Evolutionary conservation across 2,113 vertebrate genomes (phyloP).

Genomic region (Strix uralensis): DNA sequence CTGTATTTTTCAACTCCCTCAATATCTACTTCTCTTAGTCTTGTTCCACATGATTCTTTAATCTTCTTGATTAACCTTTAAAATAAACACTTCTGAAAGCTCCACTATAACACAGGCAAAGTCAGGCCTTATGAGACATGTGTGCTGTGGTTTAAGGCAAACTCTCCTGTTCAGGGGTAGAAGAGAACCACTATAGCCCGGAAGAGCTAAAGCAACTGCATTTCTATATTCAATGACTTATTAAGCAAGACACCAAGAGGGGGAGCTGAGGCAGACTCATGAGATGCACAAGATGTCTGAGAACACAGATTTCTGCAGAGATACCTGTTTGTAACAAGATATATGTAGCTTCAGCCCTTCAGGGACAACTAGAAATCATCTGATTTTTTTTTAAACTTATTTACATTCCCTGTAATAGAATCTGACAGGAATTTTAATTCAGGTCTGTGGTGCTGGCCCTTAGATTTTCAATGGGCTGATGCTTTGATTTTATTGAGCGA

Average conservation of each 20-base stretch:
- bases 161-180: background rate
- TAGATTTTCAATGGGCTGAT: background rate
- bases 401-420: background rate
- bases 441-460: background rate
- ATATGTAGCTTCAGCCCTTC: background rate
- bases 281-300: background rate
- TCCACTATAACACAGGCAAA: background rate
- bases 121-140: background rate
- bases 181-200: background rate
- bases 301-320: background rate
- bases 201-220: background rate
- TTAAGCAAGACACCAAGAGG: background rate
- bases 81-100: background rate
- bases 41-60: background rate
- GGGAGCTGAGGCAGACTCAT: fast-evolving
- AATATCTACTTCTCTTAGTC: background rate
- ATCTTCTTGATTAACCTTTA: background rate
- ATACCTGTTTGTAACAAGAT: background rate
- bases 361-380: background rate
- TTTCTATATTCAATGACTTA: background rate
- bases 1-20: background rate
- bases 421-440: background rate
- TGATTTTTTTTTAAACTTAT: background rate
- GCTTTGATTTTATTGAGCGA: background rate
- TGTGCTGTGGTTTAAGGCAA: background rate